Evolutionary conservation across 2,888 invertebrate genomes (phyloP), one percentile per base, ranked within the genome.

Genomic region (Graphium colonna): DNA sequence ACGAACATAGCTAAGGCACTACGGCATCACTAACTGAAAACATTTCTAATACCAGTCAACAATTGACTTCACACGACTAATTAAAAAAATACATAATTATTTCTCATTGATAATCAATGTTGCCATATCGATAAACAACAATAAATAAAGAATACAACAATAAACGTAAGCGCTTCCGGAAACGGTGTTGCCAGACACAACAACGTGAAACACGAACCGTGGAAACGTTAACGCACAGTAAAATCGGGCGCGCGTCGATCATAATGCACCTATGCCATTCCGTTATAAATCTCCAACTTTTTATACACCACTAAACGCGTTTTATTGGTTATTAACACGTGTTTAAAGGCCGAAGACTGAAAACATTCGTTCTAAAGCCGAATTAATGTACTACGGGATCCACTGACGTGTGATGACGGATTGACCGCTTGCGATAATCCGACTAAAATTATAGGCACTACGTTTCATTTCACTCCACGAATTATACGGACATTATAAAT

Each of bases 321-420:
- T 89, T 89, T 89, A 89, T 89, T 86, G 81, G 85, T 82, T 86
- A 89, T 89, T 88, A 89, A 89, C 87, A 89, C 84, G 73, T 89
- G 85, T 83, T 85, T 74, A 82, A 81, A 73, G 77, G 69, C 71
- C 77, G 73, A 79, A 84, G 78, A 80, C 82, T 83, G 21, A 77
- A 76, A 86, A 83, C 85, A 83, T 83, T 83, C 76, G 82, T 85
- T 85, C 82, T 83, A 87, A 85, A 81, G 73, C 77, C 74, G 58
- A 74, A 76, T 71, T 81, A 82, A 75, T 79, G 71, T 67, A 70
- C 72, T 72, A 67, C 71, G 64, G 60, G 21, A 21, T 21, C 21
- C 21, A 21, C 21, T 21, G 21, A 21, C 21, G 21, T 21, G 5
- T 21, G 16, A 50, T 51, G 46, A 55, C 48, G 50, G 46, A 50